Evolutionary conservation across 2,113 vertebrate genomes (phyloP).

Genomic region (Atrichornis clamosus): DNA sequence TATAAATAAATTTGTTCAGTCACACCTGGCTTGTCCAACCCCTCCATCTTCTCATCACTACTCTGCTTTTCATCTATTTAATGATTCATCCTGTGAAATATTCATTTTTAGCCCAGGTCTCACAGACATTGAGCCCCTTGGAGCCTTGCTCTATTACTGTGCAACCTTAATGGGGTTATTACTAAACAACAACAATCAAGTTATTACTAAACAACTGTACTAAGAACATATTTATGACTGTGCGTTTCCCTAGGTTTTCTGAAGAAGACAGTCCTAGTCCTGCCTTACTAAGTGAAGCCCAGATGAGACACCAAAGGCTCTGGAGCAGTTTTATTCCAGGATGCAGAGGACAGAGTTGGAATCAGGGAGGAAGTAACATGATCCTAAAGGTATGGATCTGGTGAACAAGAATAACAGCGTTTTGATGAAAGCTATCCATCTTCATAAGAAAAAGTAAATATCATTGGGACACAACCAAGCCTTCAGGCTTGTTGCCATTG

Average conservation of each 20-base stretch:
- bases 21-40: background rate
- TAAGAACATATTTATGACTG: background rate
- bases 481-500: background rate
- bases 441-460: background rate
- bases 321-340: background rate
- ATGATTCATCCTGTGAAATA: background rate
- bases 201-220: background rate
- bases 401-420: fast-evolving
- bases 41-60: background rate
- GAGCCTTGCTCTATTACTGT: background rate
- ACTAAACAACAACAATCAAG: background rate
- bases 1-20: background rate
- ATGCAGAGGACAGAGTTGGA: background rate
- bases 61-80: background rate
- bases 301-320: background rate
- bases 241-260: background rate
- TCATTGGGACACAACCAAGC: fast-evolving
- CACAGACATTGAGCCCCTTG: background rate
- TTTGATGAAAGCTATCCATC: background rate
- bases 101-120: background rate
- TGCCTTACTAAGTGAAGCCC: fast-evolving
- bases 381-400: background rate
- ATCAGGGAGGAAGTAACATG: fast-evolving
- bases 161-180: background rate
- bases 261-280: too few relatives aligned